Percentiles rank a stretch among this genome's conserved stretches.
These are phyloP conservation scores for Paratilapia polleni DNA, from an alignment of 2,113 vertebrate species.

Conservation along the genomic window DNA sequence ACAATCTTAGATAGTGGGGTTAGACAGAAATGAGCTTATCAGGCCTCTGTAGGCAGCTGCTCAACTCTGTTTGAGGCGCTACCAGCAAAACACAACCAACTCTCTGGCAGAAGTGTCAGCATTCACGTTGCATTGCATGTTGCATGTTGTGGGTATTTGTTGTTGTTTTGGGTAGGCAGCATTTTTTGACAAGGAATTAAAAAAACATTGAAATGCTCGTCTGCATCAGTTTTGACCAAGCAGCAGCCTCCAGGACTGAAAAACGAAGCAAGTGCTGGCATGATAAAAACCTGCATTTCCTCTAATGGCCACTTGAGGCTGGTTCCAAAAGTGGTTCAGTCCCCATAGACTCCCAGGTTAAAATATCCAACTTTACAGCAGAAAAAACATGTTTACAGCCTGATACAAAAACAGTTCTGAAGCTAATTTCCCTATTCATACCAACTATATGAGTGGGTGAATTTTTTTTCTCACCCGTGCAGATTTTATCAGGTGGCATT, in stretches of 20 bases:
- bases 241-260: neutral
- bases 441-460: no score
- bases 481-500: neutral
- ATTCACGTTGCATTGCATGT: neutral
- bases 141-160: neutral
- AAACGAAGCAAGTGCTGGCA: no score
- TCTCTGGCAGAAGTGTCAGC: no score
- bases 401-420: no score
- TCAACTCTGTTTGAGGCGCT: no score
- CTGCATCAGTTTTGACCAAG: neutral
- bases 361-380: neutral
- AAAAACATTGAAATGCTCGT: fast-evolving
- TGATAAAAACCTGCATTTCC: no score
- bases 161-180: no score
- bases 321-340: no score
- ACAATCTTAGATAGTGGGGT: neutral
- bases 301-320: neutral
- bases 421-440: no score
- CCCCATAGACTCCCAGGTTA: neutral
- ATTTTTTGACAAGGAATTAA: fast-evolving
- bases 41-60: neutral
- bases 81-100: no score
- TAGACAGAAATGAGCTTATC: neutral
- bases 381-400: neutral
- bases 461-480: neutral